Percentiles rank a stretch among this genome's conserved stretches.
phyloP scores from a whole-genome alignment of 2,113 vertebrate genomes.

The Pseudolaguvia tuberculata region DNA sequence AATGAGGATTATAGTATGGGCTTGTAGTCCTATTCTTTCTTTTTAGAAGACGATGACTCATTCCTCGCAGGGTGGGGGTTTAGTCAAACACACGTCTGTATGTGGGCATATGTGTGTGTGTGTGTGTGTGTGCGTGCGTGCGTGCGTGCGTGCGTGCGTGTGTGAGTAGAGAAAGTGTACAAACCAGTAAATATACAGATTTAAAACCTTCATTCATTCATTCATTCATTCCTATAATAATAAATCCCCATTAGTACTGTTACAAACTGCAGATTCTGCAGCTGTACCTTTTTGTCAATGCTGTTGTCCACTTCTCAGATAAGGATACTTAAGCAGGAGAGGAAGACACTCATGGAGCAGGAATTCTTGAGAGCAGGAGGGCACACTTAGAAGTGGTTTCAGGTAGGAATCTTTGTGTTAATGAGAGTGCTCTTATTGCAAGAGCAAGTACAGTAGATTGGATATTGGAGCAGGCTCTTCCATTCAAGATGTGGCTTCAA shows the following conservation, averaged over 20 bases:
- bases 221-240: not conserved
- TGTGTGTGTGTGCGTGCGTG: not conserved
- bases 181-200: not conserved
- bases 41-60: slow-evolving; percentile 12
- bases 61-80: not conserved
- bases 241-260: not conserved
- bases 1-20: slow-evolving; percentile 5
- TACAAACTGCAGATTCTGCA: no score
- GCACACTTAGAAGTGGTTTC: slow-evolving; percentile 19
- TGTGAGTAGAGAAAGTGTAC: not conserved
- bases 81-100: slow-evolving; percentile 10
- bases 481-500: not conserved
- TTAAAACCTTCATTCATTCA: no score
- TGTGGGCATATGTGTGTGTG: not conserved
- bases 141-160: not conserved
- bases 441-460: slow-evolving; percentile 1
- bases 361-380: slow-evolving; percentile 1
- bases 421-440: slow-evolving; percentile 1
- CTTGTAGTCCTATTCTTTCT: not conserved
- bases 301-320: not conserved
- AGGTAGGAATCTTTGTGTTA: not conserved
- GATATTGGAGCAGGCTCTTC: slow-evolving; percentile 1
- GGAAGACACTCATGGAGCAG: not conserved
- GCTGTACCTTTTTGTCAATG: not conserved
- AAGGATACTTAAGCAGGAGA: slow-evolving; percentile 6